These are phyloP conservation scores for Aegithalos caudatus DNA, from an alignment of 2,113 vertebrate species.

Conservation along the genomic window DNA sequence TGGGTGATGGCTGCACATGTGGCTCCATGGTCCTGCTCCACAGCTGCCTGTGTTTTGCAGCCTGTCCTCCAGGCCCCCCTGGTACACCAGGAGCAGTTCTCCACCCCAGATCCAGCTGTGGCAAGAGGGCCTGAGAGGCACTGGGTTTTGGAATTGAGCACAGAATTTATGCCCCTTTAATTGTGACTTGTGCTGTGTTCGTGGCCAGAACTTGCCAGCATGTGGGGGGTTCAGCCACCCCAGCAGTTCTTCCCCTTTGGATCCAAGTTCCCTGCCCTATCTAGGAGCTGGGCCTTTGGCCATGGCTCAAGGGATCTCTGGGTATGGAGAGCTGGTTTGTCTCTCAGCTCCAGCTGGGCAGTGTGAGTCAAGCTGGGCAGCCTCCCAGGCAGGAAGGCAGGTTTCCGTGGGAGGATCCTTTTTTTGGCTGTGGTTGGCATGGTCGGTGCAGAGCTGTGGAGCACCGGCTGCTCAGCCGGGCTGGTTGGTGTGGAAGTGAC, in stretches of 20 bases:
- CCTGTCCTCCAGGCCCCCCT: not conserved
- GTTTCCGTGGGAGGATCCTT: not conserved
- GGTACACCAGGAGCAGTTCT: not conserved
- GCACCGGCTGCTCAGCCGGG: not conserved
- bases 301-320: not conserved
- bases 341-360: not conserved
- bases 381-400: not conserved
- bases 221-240: not conserved
- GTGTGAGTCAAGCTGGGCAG: not conserved
- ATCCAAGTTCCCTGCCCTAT: not conserved
- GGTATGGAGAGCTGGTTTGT: not conserved
- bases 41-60: not conserved
- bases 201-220: not conserved
- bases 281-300: not conserved
- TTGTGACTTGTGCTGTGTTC: not conserved
- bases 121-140: not conserved
- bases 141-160: not conserved
- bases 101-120: not conserved
- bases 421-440: fast-evolving
- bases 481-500: not conserved
- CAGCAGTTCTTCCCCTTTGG: not conserved
- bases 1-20: fast-evolving
- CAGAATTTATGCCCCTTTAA: not conserved
- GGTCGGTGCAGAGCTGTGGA: fast-evolving
- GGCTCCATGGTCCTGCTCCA: fast-evolving